Evolutionary conservation across 2,113 vertebrate species (phyloP), one percentile per base, ranked within the genome.

Genomic region (Campylomormyrus numenius): DNA sequence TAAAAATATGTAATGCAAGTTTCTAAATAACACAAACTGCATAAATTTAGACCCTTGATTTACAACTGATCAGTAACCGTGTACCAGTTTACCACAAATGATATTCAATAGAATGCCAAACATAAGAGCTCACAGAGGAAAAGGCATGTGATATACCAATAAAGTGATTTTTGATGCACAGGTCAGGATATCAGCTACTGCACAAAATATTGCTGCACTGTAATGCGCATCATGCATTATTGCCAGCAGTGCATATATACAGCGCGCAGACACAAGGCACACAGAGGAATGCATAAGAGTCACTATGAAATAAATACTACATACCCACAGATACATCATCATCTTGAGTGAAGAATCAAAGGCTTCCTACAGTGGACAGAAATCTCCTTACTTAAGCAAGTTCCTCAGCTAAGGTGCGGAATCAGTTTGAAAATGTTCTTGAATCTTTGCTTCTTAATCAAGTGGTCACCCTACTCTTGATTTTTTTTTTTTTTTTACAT

Each of bases 261-360:
- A 52, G 89, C 77, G 21, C 9, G 58, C 19, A 31, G 56, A 56
- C 17, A 10, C 74, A 53, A 35, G 62, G 17, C 46, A 53, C 88
- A 88, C 80, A 89, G 31, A 90, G 84, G n/a, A 74, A 85, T 80
- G 19, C 53, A 95, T 19, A 92, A 90, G 45, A 85, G 83, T 85
- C 83, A 48, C 45, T 11, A 85, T 85, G 93, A 95, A 93, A 94
- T 91, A 95, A 91, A 95, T 92, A 92, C 94, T 96, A 97, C 97
- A 96, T 97, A 98, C 97, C 97, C 97, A 98, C 93, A 98, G 95
- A 97, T 97, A 97, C 97, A 98, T 98, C 97, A 97, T 98, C 97
- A 97, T 97, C 95, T 96, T 96, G 96, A 95, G 95, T 94, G 94
- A 94, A 94, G 94, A 93, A 95, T 93, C 94, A 97, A 94, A 95